These are phyloP conservation scores for Octodon degus DNA, from an alignment of 2,113 vertebrate genomes.

Conservation along the genomic window DNA sequence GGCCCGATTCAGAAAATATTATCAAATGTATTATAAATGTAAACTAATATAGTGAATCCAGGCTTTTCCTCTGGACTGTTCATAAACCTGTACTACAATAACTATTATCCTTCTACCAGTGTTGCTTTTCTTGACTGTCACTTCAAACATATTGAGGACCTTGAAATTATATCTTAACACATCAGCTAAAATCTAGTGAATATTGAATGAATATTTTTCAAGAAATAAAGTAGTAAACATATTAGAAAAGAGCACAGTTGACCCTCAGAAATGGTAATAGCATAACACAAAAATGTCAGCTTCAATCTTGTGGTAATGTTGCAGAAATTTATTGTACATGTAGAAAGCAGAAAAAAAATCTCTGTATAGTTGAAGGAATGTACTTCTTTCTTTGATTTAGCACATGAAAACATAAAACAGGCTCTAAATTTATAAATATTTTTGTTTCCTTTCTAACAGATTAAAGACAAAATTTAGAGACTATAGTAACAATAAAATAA, in stretches of 20 bases:
- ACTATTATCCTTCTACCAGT: not conserved
- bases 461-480: slow-evolving; percentile 6
- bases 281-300: not conserved
- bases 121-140: not conserved
- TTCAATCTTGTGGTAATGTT: not conserved
- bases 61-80: not conserved
- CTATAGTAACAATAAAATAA: not conserved
- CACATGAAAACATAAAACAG: not conserved
- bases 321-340: not conserved
- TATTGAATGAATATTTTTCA: not conserved
- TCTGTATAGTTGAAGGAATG: not conserved
- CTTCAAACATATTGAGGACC: not conserved
- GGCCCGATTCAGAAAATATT: not conserved
- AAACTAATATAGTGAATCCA: not conserved
- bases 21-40: not conserved
- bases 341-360: not conserved
- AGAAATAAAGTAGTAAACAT: not conserved
- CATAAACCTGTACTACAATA: not conserved
- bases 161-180: not conserved
- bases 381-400: not conserved
- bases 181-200: not conserved
- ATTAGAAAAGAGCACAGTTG: not conserved
- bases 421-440: not conserved
- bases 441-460: not conserved
- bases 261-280: not conserved